Base-by-base conservation (phyloP, 2,113 vertebrate species). In the Triplophysa rosa region DNA sequence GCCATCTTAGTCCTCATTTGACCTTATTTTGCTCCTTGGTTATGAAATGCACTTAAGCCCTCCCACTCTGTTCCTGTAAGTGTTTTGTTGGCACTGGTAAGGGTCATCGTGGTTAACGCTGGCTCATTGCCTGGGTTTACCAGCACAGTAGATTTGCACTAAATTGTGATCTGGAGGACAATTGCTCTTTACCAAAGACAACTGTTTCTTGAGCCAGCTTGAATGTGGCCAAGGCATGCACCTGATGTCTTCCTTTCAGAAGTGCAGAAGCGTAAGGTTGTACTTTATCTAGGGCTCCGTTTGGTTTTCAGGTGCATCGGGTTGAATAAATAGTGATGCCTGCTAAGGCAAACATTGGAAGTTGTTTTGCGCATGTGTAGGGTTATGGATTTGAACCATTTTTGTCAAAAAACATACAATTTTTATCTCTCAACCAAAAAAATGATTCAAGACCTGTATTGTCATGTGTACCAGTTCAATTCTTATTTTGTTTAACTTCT, bases 71-170 rank as follows among this genome's bases (percentile, higher is more conserved):
- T 69, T 65, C 73, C 71, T 74, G 66, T 42, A 74, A 66, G 81
- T 82, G 79, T 81, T 86, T 84, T 88, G 87, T 84, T 88, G 83
- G 86, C 87, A 79, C 87, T 66, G 76, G 80, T 16, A 67, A 68
- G 37, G 67, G 86, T 91, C 86, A 88, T 89, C 88, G 85, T 83
- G 40, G 88, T 87, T 89, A 85, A 88, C 80, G 83, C 83, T 86
- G 91, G 90, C 87, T 17, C 16, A 19, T 24, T 79, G 87, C 89
- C 88, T 80, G 59, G 72, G 75, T 86, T 67, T 78, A 84, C 84
- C 81, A 90, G 74, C 88, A 82, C 89, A 87, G 87, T 86, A 58
- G 88, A 85, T 86, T 73, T 49, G 83, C 66, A 82, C 84, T 88
- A 87, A 64, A 75, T 85, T 72, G 83, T 86, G 84, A 87, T 87